These are phyloP conservation scores for Phoebastria nigripes DNA, from an alignment of 2,797 vertebrate species.

Conservation along the genomic window DNA sequence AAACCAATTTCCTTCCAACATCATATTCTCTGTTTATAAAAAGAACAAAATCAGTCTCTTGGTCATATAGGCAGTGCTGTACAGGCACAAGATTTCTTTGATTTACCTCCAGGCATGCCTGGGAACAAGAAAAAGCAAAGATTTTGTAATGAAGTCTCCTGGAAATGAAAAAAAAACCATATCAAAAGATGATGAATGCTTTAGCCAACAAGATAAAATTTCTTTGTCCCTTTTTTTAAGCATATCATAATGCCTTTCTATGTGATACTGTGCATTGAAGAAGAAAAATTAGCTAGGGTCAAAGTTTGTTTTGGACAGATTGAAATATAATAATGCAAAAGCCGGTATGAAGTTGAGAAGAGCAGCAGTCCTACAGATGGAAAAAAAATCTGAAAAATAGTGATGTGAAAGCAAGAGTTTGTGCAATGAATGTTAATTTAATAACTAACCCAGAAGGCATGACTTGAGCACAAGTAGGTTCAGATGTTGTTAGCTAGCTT, in stretches of 20 bases:
- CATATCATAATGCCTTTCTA: not conserved
- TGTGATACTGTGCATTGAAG: not conserved
- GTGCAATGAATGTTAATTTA: not conserved
- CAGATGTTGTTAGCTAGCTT: not conserved
- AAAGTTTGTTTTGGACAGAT: not conserved
- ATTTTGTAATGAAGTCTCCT: not conserved
- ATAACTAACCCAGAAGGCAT: not conserved
- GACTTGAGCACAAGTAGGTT: not conserved
- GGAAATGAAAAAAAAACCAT: not conserved
- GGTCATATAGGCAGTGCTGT: not conserved
- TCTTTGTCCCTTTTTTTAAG: not conserved
- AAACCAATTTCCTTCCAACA: not conserved
- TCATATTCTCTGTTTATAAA: not conserved
- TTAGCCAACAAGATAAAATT: not conserved
- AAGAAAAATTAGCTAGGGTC: not conserved
- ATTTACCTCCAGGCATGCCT: not conserved
- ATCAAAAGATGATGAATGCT: not conserved
- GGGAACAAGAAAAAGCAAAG: not conserved
- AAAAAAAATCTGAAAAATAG: not conserved
- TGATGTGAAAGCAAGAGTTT: not conserved
- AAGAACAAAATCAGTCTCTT: not conserved
- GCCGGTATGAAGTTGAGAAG: not conserved
- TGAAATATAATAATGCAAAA: not conserved
- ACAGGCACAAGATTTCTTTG: not conserved
- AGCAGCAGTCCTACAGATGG: not conserved